Evolutionary conservation across 2,888 invertebrate genomes (phyloP), one percentile per base, ranked within the genome.

Genomic region (Mimumesa dahlbomi): DNA sequence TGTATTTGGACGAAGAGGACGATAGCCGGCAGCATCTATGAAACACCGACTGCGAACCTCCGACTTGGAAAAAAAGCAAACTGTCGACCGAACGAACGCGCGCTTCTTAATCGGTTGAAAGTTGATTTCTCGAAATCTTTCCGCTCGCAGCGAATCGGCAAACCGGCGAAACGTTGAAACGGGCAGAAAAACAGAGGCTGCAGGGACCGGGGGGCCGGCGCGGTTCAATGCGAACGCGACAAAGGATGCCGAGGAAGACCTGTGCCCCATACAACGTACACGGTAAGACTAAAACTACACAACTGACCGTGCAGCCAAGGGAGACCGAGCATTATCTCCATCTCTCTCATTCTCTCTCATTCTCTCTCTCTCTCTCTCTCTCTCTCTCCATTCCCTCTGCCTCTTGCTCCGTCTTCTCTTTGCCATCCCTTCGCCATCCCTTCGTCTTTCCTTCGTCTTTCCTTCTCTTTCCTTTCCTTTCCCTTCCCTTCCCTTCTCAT

Each of bases 281-380:
- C 81, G 78, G 75, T 77, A 72, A 81, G 82, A 84, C 84, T 84
- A 83, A 82, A 82, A 75, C 80, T 75, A 80, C 71, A 72, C 81
- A 71, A 25, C 80, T 82, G 80, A 83, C 82, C 81, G 80, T 75
- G 79, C 64, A 69, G 67, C 72, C 62, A 62, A 73, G 75, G 75
- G 66, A 71, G 78, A 75, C 64, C 66, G 52, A 72, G 73, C 66
- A 70, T 73, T 64, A 77, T 76, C 77, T 73, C 63, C 69, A 34
- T 68, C 18, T 53, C 38, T n/a, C 65, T 52, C 54, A 31, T 13
- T 18, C 38, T 21, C 22, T 9, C 42, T n/a, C n/a, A n/a, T 57
- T 73, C 71, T 65, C 67, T 72, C 67, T 52, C 58, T 48, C 53
- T 58, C 38, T 68, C 18, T 53, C 38, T n/a, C 65, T 52, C 54